Evolutionary conservation across 1,140 invertebrate genomes (phyloP), one percentile per base, ranked within the genome.

Genomic region (Mizuhopecten yessoensis): DNA sequence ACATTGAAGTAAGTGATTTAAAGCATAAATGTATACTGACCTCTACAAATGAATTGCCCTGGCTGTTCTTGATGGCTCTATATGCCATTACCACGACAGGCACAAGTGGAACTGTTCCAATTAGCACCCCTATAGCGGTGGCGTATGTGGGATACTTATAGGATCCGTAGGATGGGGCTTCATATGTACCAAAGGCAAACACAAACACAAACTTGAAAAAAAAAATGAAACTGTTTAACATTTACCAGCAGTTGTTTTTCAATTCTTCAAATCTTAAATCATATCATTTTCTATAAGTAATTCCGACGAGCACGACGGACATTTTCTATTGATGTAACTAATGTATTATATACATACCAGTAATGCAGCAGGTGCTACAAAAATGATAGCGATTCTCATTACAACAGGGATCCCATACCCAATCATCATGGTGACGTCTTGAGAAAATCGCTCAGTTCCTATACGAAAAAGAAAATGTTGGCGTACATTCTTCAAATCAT

Each of bases 121-220:
- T 93, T 34, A 94, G 34, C 86, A 94, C 92, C 0, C 95, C 95
- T 39, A 93, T 93, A 89, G 29, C 94, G 90, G 94, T 95, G 91
- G 95, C 93, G 29, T 93, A 90, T 0, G 88, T 20, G n/a, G 96
- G 95, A 88, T 95, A 96, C 9, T 92, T 88, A 89, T 96, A 96
- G 3, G 90, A 92, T 86, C 95, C 96, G 88, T 95, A 95, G 0
- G 94, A 93, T 29, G 95, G 95, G 23, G 95, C 93, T 20, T 97
- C 97, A 95, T 98, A 98, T 88, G 97, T 97, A 7, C 98, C 95
- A 5, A 97, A 97, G 93, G 97, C 97, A 90, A 97, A 97, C n/a
- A 98, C 94, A 15, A 98, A 96, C 0, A 97, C 97, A 95, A 98
- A 97, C 99, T 99, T 95, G 17, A 45, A 45, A 10, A 45, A 13